Percentiles rank a stretch among this genome's conserved stretches.
phyloP scores from a whole-genome alignment of 2,797 vertebrate genomes.

The Gymnopithys bicolor region DNA sequence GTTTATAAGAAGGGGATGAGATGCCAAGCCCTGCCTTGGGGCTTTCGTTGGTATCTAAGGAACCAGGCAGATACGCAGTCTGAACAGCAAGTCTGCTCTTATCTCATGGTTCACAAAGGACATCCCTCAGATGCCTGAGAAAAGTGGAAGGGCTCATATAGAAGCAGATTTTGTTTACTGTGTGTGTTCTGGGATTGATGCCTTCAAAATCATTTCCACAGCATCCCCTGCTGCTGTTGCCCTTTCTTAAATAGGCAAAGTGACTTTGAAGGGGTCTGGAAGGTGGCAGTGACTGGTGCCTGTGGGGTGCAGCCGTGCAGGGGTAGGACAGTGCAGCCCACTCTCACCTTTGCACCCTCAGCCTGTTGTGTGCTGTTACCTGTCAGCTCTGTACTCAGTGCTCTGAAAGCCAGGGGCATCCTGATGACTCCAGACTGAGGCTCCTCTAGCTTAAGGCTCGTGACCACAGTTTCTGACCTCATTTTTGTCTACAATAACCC shows the following conservation, averaged over 20 bases:
- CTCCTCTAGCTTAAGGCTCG: background rate
- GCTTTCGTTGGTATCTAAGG: constrained; percentile 76
- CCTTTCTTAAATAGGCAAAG: background rate
- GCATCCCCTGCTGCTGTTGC: background rate
- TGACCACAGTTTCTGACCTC: constrained; percentile 11
- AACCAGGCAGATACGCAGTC: constrained; percentile 69
- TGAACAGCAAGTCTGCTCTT: constrained; percentile 60
- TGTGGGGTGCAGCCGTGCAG: background rate
- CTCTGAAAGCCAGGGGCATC: background rate
- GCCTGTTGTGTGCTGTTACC: accelerated
- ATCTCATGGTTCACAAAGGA: constrained; percentile 76
- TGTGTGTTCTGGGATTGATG: background rate
- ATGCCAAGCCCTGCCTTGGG: constrained; percentile 65
- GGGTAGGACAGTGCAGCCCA: background rate
- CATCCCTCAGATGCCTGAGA: constrained; percentile 69
- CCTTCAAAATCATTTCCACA: background rate
- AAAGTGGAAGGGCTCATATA: constrained; percentile 60
- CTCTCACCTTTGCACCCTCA: background rate
- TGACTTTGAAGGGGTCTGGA: background rate
- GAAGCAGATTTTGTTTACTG: constrained; percentile 25
- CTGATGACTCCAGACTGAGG: background rate
- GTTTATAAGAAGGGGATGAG: constrained; percentile 46
- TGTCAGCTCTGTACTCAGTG: background rate
- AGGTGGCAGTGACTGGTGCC: accelerated
- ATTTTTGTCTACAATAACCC: constrained; percentile 30